Conservation (phyloP, 2,888 invertebrate genomes). For the Achlya flavicornis region DNA sequence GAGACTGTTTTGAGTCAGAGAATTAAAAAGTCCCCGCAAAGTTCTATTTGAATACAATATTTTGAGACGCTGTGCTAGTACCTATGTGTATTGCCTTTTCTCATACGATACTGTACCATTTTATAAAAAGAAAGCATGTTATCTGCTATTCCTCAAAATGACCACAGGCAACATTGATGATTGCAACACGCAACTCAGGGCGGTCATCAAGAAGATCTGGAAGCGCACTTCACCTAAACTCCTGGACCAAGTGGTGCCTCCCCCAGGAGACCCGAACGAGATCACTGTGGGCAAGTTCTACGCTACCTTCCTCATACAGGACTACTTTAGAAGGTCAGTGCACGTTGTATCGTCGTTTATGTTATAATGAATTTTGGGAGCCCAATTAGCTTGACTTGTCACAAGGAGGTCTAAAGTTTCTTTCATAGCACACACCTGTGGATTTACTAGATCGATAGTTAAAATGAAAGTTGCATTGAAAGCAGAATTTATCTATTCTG, state of each 20-base stretch:
- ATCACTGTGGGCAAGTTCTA: slow-evolving; percentile 99
- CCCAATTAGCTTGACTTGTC: not conserved
- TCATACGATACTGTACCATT: not conserved
- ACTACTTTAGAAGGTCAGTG: slow-evolving; percentile 94
- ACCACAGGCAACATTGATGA: slow-evolving; percentile 93
- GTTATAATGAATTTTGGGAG: not conserved
- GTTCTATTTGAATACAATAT: no score
- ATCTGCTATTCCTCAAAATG: not conserved
- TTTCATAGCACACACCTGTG: not conserved
- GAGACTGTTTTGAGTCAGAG: no score
- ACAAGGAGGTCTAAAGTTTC: not conserved
- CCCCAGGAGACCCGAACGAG: slow-evolving; percentile 99
- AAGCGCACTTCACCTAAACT: slow-evolving; percentile 97
- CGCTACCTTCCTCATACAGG: slow-evolving; percentile 99
- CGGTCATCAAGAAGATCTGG: slow-evolving; percentile 99
- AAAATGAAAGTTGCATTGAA: not conserved
- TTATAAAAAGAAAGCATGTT: not conserved
- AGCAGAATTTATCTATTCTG: not conserved
- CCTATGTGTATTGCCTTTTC: no score
- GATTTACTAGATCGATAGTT: not conserved
- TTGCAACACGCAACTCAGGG: slow-evolving; percentile 95
- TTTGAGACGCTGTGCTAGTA: no score
- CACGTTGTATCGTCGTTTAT: slow-evolving; percentile 26
- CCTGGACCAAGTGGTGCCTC: slow-evolving; percentile 98
- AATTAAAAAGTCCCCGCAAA: no score